Evolutionary conservation across 2,797 vertebrate genomes (phyloP), one percentile per base, ranked within the genome.

Genomic region (Danio aesculapii): DNA sequence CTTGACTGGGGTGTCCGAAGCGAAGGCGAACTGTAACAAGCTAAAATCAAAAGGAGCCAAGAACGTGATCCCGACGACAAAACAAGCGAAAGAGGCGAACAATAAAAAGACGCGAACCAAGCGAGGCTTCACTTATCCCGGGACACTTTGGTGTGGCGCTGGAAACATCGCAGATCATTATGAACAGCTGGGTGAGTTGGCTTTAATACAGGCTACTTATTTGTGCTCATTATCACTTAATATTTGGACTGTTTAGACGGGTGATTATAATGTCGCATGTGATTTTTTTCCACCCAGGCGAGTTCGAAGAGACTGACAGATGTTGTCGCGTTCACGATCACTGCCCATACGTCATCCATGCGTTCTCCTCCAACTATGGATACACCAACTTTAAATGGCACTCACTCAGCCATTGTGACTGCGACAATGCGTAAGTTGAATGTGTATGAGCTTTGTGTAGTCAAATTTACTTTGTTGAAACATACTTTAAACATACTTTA

Each of bases 281-380:
- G 14, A n/a, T 21, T 30, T 9, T 46, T 47, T 49, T 30, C 4
- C 52, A 59, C 78, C 41, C 87, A 99, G 98, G 97, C 19, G 93
- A 96, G 6, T 95, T 95, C 83, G 90, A 84, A 52, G 93, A 96
- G 84, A 95, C 95, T 0, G 97, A 98, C 82, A 90, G 90, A 44
- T 98, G 96, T 91, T 98, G 97, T 91, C 95, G 98, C 50, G 93
- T 91, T 9, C 97, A 99, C 0, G 96, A 96, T 86, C 95, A 96
- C 87, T 98, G 97, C 77, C 92, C 95, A 41, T 92, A 97, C 1
- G 92, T 97, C 91, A 96, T 98, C 90, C 94, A 96, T 77, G 95
- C 98, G 13, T 97, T 98, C 90, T 91, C 95, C 2, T 86, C 86
- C 1, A 95, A 95, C 39, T 98, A 94, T 0, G 95, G 96, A 13